Percentiles rank a stretch among this genome's conserved stretches.
Evolutionary conservation across 2,113 vertebrate species (phyloP).

Genomic region (Tauraco erythrolophus): DNA sequence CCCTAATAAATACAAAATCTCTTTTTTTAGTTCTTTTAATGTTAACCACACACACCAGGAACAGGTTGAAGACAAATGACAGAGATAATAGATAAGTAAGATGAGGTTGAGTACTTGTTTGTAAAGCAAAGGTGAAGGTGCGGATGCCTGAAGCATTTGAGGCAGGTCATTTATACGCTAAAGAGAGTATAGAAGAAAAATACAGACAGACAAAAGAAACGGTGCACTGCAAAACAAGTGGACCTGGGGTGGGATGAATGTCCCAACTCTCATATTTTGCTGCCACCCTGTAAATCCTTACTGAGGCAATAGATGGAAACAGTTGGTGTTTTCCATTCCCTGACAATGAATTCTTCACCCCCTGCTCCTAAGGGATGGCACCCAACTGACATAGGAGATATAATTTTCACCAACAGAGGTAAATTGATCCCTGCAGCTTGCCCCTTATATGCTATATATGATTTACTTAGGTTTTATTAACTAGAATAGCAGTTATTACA

Average conservation of each 20-base stretch:
- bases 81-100: not conserved
- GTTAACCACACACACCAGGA: not conserved
- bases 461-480: slow-evolving; percentile 46
- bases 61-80: not conserved
- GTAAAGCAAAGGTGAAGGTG: not conserved
- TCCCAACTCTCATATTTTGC: not conserved
- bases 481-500: not conserved
- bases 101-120: not conserved
- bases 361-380: not conserved
- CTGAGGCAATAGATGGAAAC: slow-evolving; percentile 15
- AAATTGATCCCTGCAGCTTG: slow-evolving; percentile 31
- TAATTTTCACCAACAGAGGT: slow-evolving; percentile 48
- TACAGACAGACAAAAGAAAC: not conserved
- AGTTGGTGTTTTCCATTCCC: not conserved
- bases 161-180: too few species aligned
- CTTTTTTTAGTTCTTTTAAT: not conserved
- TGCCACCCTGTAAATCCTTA: not conserved
- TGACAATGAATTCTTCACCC: slow-evolving; percentile 17
- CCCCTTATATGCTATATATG: not conserved
- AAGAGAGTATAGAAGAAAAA: not conserved
- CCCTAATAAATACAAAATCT: not conserved
- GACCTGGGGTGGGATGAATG: not conserved
- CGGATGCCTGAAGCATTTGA: not conserved
- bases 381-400: not conserved
- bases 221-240: not conserved